Evolutionary conservation across 2,888 invertebrate genomes (phyloP), one percentile per base, ranked within the genome.

Genomic region (Cloeon dipterum): DNA sequence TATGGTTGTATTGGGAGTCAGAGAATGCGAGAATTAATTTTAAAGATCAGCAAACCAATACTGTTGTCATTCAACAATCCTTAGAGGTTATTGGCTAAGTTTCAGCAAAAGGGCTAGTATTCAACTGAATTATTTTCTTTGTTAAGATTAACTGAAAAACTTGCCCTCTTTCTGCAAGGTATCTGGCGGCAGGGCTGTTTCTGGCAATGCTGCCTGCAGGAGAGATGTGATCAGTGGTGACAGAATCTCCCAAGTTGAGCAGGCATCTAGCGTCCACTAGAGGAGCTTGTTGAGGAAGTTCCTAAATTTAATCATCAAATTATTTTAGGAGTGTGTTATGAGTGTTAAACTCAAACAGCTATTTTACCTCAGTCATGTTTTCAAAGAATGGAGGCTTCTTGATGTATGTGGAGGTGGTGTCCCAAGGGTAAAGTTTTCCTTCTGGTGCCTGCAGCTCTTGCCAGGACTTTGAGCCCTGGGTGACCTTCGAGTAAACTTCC

Each of bases 181-280:
- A 86, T 50, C 83, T 62, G 0, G 85, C 86, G 0, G 96, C 94
- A 0, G 94, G 79, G 37, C 91, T 91, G 54, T 79, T 91, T 38
- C 93, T 64, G 0, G 94, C 86, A 49, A 98, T 98, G 40, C 91
- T 88, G 4, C 96, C 96, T 16, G 96, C 96, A 0, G 96, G 96
- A 3, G 93, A 93, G 44, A 98, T 98, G 58, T 96, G 96, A 62
- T 98, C 96, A 0, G 96, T 96, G 20, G 96, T 98, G 5, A 98
- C 93, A 0, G 91, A 94, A 57, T 98, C 96, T 0, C 89, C 89
- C 42, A 98, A 64, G 49, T 79, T 71, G 1, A 96, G 63, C 18
- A 98, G 61, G 26, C 81, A 86, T 32, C 77, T 66, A 0, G 93
- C 93, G 41, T 72, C 65, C 19, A 58, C 55, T 19, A 94, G 70